Conservation (phyloP, 2,888 invertebrate species). For the Leptopilina syphax region DNA sequence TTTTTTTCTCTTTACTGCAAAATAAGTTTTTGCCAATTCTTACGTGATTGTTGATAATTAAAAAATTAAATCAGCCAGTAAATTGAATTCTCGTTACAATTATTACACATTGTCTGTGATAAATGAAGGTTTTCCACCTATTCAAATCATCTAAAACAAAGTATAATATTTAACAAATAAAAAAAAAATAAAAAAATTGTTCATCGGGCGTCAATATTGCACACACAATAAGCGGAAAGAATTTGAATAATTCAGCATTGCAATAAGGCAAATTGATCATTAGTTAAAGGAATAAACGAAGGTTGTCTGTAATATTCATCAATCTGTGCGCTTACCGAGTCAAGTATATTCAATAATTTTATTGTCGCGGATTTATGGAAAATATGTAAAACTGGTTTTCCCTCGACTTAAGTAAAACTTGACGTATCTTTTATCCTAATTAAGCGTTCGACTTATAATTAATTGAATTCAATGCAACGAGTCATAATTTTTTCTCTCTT, state of each 20-base stretch:
- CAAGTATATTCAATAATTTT: conserved; percentile 24
- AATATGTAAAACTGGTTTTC: conserved; percentile 29
- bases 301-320: conserved; percentile 23
- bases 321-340: conserved; percentile 7
- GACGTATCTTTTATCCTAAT: conserved; percentile 8
- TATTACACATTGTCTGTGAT: neutral
- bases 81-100: neutral
- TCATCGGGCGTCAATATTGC: conserved; percentile 25
- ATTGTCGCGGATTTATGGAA: conserved; percentile 5
- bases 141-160: conserved; percentile 8
- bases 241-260: conserved; percentile 55
- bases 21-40: neutral
- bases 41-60: neutral
- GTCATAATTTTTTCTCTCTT: neutral
- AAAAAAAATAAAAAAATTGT: neutral
- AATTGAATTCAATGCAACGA: neutral
- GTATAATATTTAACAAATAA: neutral
- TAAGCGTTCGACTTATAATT: neutral
- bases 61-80: too few species aligned
- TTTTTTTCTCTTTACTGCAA: neutral
- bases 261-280: conserved; percentile 46
- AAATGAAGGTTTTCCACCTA: conserved; percentile 30
- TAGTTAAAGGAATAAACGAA: conserved; percentile 19
- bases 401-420: neutral
- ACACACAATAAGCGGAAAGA: neutral